Evolutionary conservation across 2,888 invertebrate species (phyloP).

Genomic region (Scrobipalpa costella): DNA sequence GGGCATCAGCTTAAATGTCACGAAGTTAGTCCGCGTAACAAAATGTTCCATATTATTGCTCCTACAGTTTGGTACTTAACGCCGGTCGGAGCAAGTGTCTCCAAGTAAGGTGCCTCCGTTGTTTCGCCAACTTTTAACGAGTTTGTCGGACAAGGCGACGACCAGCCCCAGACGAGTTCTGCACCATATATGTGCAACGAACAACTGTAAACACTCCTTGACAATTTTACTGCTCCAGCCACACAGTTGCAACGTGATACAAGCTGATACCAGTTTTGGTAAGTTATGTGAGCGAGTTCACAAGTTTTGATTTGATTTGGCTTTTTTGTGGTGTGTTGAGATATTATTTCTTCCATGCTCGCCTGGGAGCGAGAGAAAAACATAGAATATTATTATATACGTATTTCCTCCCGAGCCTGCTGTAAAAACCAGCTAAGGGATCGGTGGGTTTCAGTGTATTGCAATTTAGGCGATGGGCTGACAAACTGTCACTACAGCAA

Average conservation of each 20-base stretch:
- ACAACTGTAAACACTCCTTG: constrained; percentile 28
- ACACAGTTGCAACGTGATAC: constrained; percentile 18
- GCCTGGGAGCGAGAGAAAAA: no score
- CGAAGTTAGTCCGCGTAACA: constrained; percentile 59
- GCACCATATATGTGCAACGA: constrained; percentile 56
- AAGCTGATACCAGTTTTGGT: not conserved
- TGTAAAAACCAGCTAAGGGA: no score
- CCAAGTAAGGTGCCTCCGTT: constrained; percentile 69
- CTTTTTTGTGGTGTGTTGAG: not conserved
- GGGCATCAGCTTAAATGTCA: constrained; percentile 60
- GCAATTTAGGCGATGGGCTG: no score
- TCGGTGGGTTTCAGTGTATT: no score
- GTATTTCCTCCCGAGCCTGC: no score
- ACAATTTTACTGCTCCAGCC: constrained; percentile 22
- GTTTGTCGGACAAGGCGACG: constrained; percentile 74
- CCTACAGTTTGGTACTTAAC: constrained; percentile 77
- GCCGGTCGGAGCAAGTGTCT: constrained; percentile 73
- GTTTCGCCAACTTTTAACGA: constrained; percentile 79
- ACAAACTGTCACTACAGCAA: no score
- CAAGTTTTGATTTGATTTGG: not conserved
- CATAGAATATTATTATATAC: no score
- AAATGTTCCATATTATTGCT: constrained; percentile 71
- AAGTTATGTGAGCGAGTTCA: constrained; percentile 11
- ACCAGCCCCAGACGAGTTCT: constrained; percentile 47
- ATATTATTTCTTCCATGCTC: no score